Evolutionary conservation across 1,140 invertebrate species (phyloP).

Genomic region (Diorhabda carinulata): DNA sequence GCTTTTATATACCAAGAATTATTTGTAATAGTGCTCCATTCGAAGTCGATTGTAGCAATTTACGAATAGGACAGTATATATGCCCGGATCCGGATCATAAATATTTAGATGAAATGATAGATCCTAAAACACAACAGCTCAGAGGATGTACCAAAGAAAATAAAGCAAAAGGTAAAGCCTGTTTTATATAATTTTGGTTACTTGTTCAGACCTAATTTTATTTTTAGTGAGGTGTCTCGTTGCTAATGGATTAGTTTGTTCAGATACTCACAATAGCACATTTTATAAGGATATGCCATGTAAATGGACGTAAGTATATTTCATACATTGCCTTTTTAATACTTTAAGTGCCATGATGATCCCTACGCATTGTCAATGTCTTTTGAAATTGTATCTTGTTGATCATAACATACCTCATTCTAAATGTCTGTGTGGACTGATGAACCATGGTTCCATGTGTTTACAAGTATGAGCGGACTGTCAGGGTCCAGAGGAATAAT

Average conservation of each 20-base stretch:
- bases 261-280: slow-evolving; percentile 70
- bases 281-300: slow-evolving; percentile 83
- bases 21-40: slow-evolving; percentile 9
- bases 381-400: too few relatives aligned
- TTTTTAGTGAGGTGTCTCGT: slow-evolving; percentile 76
- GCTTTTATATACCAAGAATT: neutral
- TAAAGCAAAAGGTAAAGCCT: slow-evolving; percentile 65
- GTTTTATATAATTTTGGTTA: neutral
- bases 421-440: too few relatives aligned
- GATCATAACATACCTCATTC: too few relatives aligned
- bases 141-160: slow-evolving; percentile 75
- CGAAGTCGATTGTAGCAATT: slow-evolving; percentile 59
- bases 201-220: neutral
- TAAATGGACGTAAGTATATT: slow-evolving; percentile 82
- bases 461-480: too few relatives aligned
- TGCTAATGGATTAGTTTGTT: slow-evolving; percentile 77
- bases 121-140: slow-evolving; percentile 85
- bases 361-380: too few relatives aligned
- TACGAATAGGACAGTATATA: slow-evolving; percentile 79
- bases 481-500: too few relatives aligned
- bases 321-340: too few relatives aligned
- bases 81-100: slow-evolving; percentile 81
- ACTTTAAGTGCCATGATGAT: too few relatives aligned
- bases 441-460: too few relatives aligned
- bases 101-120: slow-evolving; percentile 66